Evolutionary conservation across 2,888 invertebrate genomes (phyloP).

Genomic region (Halictus quadricinctus): DNA sequence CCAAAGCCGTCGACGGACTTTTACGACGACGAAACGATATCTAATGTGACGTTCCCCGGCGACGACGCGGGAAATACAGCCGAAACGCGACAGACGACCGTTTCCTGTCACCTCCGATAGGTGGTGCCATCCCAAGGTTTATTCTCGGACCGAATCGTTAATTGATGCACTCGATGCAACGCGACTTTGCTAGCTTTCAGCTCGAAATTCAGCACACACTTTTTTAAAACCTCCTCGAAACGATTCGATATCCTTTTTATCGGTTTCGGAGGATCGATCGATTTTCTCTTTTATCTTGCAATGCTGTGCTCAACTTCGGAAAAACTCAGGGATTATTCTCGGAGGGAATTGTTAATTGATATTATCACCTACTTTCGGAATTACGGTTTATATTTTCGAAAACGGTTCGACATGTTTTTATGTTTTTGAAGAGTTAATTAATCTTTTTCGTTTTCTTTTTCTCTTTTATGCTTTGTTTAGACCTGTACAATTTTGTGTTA

Average conservation of each 20-base stretch:
- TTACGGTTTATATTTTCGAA: neutral
- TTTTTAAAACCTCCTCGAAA: no score
- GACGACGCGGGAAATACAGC: constrained; percentile 22
- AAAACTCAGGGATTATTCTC: no score
- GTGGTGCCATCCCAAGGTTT: neutral
- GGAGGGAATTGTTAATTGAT: no score
- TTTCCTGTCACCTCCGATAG: constrained; percentile 5
- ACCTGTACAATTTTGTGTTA: no score
- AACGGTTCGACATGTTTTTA: neutral
- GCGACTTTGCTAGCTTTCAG: neutral
- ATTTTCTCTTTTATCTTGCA: no score
- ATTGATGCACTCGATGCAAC: neutral
- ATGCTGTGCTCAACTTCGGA: no score
- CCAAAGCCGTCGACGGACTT: neutral
- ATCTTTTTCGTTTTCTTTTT: no score
- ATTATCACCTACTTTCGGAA: neutral
- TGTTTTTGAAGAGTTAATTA: neutral
- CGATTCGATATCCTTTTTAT: no score
- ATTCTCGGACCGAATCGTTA: neutral
- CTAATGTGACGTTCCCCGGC: constrained; percentile 37
- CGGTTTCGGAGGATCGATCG: no score
- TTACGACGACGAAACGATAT: constrained; percentile 32
- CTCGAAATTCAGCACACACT: neutral
- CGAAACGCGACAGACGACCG: constrained; percentile 18
- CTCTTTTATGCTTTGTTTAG: no score